A percentile compares a stretch with the other conserved stretches of the same genome.
phyloP scores from a whole-genome alignment of 2,888 invertebrate species.

The Clusia tigrina region DNA sequence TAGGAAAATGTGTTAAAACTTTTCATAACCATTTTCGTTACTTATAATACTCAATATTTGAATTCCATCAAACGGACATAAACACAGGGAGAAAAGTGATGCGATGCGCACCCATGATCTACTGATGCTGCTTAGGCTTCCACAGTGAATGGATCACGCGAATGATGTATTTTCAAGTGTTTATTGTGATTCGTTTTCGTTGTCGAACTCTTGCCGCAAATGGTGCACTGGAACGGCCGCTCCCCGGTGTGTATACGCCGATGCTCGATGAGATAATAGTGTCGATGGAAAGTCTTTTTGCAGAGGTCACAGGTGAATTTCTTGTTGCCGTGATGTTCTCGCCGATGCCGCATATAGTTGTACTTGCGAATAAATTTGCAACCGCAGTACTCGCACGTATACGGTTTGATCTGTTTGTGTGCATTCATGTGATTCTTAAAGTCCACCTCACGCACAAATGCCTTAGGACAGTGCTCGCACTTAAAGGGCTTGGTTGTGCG shows the following conservation, averaged over 20 bases:
- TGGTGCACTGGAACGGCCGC: constrained; percentile 81
- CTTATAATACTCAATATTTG: not conserved
- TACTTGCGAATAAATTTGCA: constrained; percentile 88
- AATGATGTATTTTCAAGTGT: constrained; percentile 88
- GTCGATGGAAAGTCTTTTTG: constrained; percentile 84
- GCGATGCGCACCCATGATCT: constrained; percentile 18
- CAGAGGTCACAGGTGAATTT: constrained; percentile 79
- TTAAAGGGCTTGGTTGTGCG: constrained; percentile 86
- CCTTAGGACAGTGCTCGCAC: constrained; percentile 83
- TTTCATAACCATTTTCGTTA: too few relatives aligned
- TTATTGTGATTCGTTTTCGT: constrained; percentile 92
- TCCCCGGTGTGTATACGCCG: constrained; percentile 84
- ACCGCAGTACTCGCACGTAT: constrained; percentile 88
- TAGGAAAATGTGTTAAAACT: too few relatives aligned
- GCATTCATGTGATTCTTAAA: constrained; percentile 86
- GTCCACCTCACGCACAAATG: constrained; percentile 83
- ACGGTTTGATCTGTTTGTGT: constrained; percentile 83
- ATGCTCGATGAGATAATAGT: constrained; percentile 88
- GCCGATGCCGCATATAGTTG: constrained; percentile 85
- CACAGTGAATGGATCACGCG: constrained; percentile 84
- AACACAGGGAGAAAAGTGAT: constrained; percentile 36
- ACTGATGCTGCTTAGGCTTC: constrained; percentile 70
- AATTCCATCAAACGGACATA: constrained; percentile 31
- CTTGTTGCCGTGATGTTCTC: constrained; percentile 83
- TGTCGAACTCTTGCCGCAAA: constrained; percentile 88